Conservation (phyloP, 2,113 vertebrate genomes). For the Phylloscopus trochilus region DNA sequence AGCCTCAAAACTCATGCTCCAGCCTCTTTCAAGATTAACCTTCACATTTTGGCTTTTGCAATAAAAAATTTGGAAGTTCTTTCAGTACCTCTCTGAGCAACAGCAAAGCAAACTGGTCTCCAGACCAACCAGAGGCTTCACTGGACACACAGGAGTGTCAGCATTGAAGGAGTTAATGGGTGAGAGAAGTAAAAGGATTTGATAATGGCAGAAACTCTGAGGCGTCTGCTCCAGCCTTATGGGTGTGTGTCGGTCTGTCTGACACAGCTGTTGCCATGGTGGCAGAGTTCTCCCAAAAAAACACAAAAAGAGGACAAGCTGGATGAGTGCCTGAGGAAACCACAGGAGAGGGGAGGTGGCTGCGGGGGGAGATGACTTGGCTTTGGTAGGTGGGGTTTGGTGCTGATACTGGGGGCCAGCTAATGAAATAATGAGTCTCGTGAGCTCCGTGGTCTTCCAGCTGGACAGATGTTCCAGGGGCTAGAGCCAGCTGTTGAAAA, state of each 20-base stretch:
- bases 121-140: not conserved
- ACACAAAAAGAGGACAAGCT: not conserved
- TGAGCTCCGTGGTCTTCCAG: not conserved
- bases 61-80: not conserved
- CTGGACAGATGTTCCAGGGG: not conserved
- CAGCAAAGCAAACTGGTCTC: not conserved
- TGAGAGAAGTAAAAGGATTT: not conserved
- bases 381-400: not conserved
- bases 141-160: not conserved
- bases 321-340: not conserved
- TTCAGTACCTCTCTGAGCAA: not conserved
- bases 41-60: not conserved
- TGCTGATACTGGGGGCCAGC: not conserved
- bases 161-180: not conserved
- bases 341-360: not conserved
- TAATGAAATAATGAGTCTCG: not conserved
- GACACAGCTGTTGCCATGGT: conserved; percentile 20
- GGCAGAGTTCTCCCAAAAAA: conserved; percentile 33
- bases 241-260: conserved; percentile 22
- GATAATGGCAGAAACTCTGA: not conserved
- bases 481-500: not conserved
- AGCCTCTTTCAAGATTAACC: not conserved
- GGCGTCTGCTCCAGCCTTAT: not conserved
- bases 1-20: not conserved
- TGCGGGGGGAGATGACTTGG: not conserved